Evolutionary conservation across 2,113 vertebrate species (phyloP), one percentile per base, ranked within the genome.

Genomic region (Alectura lathami): DNA sequence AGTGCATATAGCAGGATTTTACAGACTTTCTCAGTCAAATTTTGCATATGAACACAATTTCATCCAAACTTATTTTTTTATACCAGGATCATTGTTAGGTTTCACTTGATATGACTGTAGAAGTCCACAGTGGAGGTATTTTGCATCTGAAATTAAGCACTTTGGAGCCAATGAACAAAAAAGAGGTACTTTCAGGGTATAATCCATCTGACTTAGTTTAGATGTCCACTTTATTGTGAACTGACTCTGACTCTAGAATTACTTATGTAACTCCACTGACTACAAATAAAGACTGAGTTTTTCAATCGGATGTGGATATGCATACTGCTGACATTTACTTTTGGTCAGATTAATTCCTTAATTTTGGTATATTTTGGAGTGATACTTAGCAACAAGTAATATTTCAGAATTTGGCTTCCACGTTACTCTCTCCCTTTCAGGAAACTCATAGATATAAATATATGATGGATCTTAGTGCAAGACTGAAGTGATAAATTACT

Each of bases 401-500:
- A 84, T 75, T 86, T 75, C 75, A 36, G 17, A 93, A 76, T 80
- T 76, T 50, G 30, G 11, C 11, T 80, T 79, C 36, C 62, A 89
- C 77, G 43, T 48, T 84, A 17, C 36, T 57, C 87, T 88, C 83
- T 69, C 11, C 15, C 12, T 85, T 87, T 94, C 45, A 85, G 54
- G 54, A 40, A 92, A 80, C 59, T 85, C 63, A 59, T 17, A 88
- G 45, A 57, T 85, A 53, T 83, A 94, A 87, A 89, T 54, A 85
- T 40, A 85, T 83, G 56, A 79, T 20, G 42, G 84, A 89, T 76
- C 54, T 87, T 50, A 47, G 26, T 76, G 57, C 30, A 92, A 83
- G 57, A 85, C 70, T 83, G 74, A 85, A 91, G 78, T 82, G 73
- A 87, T 87, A 93, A 87, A 94, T 79, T 13, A 66, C 86, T 82